A percentile compares a stretch with the other conserved stretches of the same genome.
These are phyloP conservation scores for Acanthornis magna DNA, from an alignment of 2,797 vertebrate genomes.

Conservation along the genomic window DNA sequence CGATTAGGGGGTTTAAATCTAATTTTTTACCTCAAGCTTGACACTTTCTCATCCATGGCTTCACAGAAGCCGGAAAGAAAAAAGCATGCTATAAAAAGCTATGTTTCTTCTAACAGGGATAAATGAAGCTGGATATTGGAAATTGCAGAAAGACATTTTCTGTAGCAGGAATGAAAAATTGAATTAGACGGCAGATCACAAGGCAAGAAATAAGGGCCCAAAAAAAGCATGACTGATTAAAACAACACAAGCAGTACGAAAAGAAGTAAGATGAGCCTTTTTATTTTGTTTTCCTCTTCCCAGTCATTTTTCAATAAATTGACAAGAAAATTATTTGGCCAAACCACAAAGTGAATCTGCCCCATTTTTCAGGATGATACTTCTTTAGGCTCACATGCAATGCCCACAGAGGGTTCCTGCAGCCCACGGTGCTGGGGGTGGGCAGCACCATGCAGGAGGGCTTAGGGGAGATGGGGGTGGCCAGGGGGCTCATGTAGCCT, in stretches of 20 bases:
- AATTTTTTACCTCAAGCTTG: not conserved
- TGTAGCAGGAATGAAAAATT: constrained; percentile 5
- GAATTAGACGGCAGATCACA: not conserved
- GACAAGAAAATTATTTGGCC: not conserved
- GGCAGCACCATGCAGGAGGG: not conserved
- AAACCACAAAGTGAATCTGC: not conserved
- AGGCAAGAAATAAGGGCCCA: not conserved
- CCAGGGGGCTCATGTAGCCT: not conserved
- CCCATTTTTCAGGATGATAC: not conserved
- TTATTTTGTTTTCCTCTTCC: not conserved
- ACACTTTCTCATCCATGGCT: not conserved
- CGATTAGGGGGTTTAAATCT: not conserved
- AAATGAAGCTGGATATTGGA: not conserved
- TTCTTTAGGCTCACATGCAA: not conserved
- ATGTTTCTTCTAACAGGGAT: not conserved
- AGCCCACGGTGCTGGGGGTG: rapidly evolving
- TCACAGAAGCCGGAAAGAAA: not conserved
- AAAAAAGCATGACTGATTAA: constrained; percentile 22
- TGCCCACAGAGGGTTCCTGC: not conserved
- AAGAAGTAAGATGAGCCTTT: not conserved
- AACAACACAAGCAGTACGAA: not conserved
- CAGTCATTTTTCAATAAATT: not conserved
- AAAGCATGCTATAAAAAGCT: not conserved
- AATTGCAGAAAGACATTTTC: not conserved
- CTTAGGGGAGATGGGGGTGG: not conserved